These are phyloP conservation scores for Dipus sagitta DNA, from an alignment of 2,797 vertebrate species.

Conservation along the genomic window DNA sequence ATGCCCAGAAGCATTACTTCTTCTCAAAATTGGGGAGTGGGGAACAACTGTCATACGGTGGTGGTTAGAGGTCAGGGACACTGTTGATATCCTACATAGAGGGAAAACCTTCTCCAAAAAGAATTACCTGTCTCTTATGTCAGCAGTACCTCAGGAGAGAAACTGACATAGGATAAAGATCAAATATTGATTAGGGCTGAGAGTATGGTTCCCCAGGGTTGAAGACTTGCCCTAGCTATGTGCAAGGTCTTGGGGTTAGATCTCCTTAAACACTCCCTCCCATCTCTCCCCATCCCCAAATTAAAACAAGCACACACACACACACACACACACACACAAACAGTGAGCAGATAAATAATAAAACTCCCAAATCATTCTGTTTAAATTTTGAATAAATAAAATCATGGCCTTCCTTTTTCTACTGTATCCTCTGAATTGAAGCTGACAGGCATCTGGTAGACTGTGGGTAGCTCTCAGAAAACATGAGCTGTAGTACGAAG, in stretches of 20 bases:
- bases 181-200: neutral
- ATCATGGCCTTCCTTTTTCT: slow-evolving; percentile 69
- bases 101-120: neutral
- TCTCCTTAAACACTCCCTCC: neutral
- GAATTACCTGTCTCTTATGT: neutral
- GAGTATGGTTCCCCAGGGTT: neutral
- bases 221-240: no score
- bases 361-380: neutral
- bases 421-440: slow-evolving; percentile 49
- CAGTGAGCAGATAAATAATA: neutral
- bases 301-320: neutral
- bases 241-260: neutral
- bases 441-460: neutral
- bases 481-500: neutral
- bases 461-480: neutral
- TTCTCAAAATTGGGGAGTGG: neutral
- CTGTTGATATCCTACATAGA: neutral
- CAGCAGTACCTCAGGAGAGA: neutral
- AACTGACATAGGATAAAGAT: neutral
- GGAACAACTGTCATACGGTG: neutral
- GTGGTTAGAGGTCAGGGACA: no score
- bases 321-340: neutral
- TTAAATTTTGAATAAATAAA: neutral
- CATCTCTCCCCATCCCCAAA: neutral
- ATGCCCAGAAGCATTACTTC: neutral